Evolutionary conservation across 2,797 vertebrate genomes (phyloP), one percentile per base, ranked within the genome.

Genomic region (Menidia menidia): DNA sequence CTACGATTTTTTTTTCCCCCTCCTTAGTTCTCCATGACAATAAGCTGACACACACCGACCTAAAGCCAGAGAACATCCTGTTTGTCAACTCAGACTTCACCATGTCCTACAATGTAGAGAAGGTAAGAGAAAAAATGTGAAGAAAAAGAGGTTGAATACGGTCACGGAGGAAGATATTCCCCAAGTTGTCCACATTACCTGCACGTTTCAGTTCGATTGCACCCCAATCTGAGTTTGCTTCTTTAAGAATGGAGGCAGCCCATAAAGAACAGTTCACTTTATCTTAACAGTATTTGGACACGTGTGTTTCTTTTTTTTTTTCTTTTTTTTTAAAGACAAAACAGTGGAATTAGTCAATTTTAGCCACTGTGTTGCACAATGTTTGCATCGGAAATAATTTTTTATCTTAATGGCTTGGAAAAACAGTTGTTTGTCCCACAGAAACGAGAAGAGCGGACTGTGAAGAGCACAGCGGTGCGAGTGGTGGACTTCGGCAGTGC

Each of bases 401-500:
- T 19, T 2, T 1, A 4, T n/a, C 43, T 31, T 18, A 12, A 32
- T 1, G 30, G 10, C 61, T 4, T 61, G 9, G 25, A 61, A 12
- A 52, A 47, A 16, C 42, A 0, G 14, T 1, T 43, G 32, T 47
- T 1, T 68, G n/a, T 58, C 16, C 31, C 19, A 13, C 87, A 99
- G 97, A 98, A 99, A 83, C 93, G 97, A 50, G 97, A 99, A 0
- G 98, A 99, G 80, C 92, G 98, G 58, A 96, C 94, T 0, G 95
- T 99, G 62, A 99, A 97, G 92, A 98, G 87, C 92, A 97, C 98
- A 0, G 94, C 94, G 0, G 95, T 99, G 50, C 93, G 97, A 0
- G 95, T 99, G 16, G 98, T 99, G 41, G 98, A 99, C 79, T 99
- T 99, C 0, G 98, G 98, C 84, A 99, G 98, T 0, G 98, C 98